Evolutionary conservation across 2,888 invertebrate genomes (phyloP), one percentile per base, ranked within the genome.

Genomic region (Lampropteryx suffumata): DNA sequence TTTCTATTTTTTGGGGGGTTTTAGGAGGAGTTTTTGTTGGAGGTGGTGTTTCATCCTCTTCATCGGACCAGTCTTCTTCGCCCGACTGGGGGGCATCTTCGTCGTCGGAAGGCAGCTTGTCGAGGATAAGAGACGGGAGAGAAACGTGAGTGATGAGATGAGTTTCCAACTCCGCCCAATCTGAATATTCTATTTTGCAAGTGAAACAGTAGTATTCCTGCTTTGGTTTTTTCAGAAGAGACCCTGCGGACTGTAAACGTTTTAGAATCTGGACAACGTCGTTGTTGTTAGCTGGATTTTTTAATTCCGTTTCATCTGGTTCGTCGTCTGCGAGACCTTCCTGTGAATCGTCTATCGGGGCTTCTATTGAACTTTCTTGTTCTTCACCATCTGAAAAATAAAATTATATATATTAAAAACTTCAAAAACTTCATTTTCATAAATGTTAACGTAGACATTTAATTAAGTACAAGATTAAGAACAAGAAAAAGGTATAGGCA

Each of bases 61-160:
- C 88, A 48, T 90, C 90, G 0, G 86, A 82, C 86, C 86, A 90
- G 61, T 84, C 79, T 45, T 88, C 88, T 69, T 89, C 87, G 64
- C 79, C 87, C 6, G 84, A 86, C 5, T 69, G 75, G 58, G 74
- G 68, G 32, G 67, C 68, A 50, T 85, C 83, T 83, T 92, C 81
- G 76, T 84, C 84, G 90, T 92, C 80, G 71, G 92, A 91, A 57
- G 90, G 89, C 72, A 91, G 82, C 66, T 83, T 88, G 63, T 86
- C 80, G 56, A 92, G 61, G 33, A 86, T 72, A 47, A 93, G 78
- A 0, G 73, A 77, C 34, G 92, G 92, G 64, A 92, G 82, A 5
- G 89, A 90, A 34, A 93, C 91, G 82, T 92, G 92, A 43, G 86
- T 83, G 26, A 92, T 79, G 8, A 92, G 77, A 71, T 93, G 93